Evolutionary conservation across 2,113 vertebrate genomes (phyloP).

Genomic region (Entomyzon cyanotis): DNA sequence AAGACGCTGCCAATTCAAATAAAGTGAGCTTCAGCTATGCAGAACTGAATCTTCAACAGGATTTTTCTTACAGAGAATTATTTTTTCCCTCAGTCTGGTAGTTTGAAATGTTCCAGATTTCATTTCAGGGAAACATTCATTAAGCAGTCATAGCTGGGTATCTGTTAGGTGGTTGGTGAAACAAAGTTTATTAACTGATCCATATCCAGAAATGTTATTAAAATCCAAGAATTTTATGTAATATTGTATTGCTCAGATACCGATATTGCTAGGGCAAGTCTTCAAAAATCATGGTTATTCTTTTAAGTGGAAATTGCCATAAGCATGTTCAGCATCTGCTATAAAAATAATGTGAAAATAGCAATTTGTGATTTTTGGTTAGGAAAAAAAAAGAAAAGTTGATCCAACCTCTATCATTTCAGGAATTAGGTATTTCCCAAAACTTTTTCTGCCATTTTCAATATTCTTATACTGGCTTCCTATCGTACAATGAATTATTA

Average conservation of each 20-base stretch:
- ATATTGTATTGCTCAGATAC: not conserved
- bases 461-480: not conserved
- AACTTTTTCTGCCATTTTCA: not conserved
- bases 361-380: not conserved
- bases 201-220: slow-evolving; percentile 58
- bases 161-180: slow-evolving; percentile 24
- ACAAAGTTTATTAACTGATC: slow-evolving; percentile 64
- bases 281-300: not conserved
- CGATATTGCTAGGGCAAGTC: not conserved
- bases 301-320: not conserved
- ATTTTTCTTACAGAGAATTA: not conserved
- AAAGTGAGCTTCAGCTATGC: not conserved
- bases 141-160: not conserved
- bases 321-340: not conserved
- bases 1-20: not conserved
- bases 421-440: not conserved
- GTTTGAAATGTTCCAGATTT: slow-evolving; percentile 24
- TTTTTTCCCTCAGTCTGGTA: not conserved
- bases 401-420: not conserved
- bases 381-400: not conserved
- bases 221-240: slow-evolving; percentile 4
- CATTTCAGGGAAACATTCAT: slow-evolving; percentile 30
- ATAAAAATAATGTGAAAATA: not conserved
- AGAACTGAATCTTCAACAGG: not conserved
- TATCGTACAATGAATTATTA: not conserved